Base-by-base conservation (phyloP, 2,797 vertebrate species). In the Poeciliopsis paucimaculata region DNA sequence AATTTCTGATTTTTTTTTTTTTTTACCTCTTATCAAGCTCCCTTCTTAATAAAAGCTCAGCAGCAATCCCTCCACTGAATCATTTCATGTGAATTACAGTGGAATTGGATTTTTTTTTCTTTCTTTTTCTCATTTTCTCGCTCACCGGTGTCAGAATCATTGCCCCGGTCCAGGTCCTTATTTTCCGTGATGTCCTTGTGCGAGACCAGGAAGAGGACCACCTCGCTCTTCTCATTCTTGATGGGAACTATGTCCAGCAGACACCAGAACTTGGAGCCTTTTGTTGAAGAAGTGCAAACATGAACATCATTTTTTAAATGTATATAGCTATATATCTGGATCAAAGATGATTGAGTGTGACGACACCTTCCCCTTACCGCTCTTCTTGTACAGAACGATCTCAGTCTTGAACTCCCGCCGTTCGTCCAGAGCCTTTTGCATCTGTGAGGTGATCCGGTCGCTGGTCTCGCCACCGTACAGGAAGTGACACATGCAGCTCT, bases 181-280 rank as follows among this genome's bases (percentile, higher is more conserved):
- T 95, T 96, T 79, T 95, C 94, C 5, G 96, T 96, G 86, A 97
- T 96, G 87, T 97, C 96, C 85, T 97, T 97, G 64, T 96, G 96
- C 1, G 96, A 97, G 75, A 96, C 96, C 85, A 97, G 92, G 87
- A 96, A 96, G 57, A 97, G 93, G 70, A 97, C 96, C 85, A 97
- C 96, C 79, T 97, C 96, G 0, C 96, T 94, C 88, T 97, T 97
- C 90, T 97, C 96, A 47, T 97, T 97, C 89, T 97, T 97, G 82
- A 96, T 96, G 60, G 95, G 95, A 60, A 96, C 95, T 0, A 96
- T 96, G 86, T 96, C 95, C 88, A 97, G 87, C 82, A 97, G 92
- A 89, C 96, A 97, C 96, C 96, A 96, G 91, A 97, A 97, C 89
- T 94, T 93, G 64, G 87, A 94, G 55, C 96, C 96, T 97, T 89